Evolutionary conservation across 2,113 vertebrate species (phyloP), one percentile per base, ranked within the genome.

Genomic region (Eudorcas thomsonii): DNA sequence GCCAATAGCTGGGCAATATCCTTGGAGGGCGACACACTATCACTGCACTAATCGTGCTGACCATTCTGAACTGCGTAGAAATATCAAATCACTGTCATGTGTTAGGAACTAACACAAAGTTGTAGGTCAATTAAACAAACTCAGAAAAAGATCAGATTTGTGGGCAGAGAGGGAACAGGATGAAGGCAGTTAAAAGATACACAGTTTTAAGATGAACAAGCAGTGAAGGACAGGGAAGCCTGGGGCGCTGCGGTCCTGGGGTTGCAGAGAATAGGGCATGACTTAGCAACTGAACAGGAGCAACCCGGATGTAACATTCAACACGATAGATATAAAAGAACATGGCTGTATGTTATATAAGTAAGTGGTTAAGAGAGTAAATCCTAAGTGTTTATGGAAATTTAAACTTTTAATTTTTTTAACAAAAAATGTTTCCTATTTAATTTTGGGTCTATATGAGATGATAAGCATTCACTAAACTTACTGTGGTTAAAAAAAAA

Each of bases 241-340:
- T 6, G 67, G 67, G 9, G 0, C 1, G n/a, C 67, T 39, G 19
- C 19, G 21, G 67, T 71, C n/a, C n/a, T 6, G 10, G 67, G n/a
- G 67, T 3, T 6, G 19, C 19, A 23, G 23, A 39, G n/a, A 71
- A 23, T 6, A 39, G 10, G 19, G 23, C n/a, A 12, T 0, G 10
- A 71, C 19, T 12, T 1, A 1, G 67, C n/a, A 23, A 71, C 7
- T 12, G 19, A 36, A 1, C 67, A 6, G 1, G 19, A 39, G n/a
- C 67, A 23, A 2, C 67, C 25, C 13, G 19, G 50, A 14, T 11
- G 19, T 23, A 2, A 54, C 1, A 7, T 1, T 23, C 19, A n/a
- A 14, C 19, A 2, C 1, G 50, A 14, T 3, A 14, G 19, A 23
- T 0, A 13, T 1, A 14, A 14, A 54, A 4, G 30, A 36, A 2